Base-by-base conservation (phyloP, 1,140 invertebrate species). In the Panagrolaimus sp. region DNA sequence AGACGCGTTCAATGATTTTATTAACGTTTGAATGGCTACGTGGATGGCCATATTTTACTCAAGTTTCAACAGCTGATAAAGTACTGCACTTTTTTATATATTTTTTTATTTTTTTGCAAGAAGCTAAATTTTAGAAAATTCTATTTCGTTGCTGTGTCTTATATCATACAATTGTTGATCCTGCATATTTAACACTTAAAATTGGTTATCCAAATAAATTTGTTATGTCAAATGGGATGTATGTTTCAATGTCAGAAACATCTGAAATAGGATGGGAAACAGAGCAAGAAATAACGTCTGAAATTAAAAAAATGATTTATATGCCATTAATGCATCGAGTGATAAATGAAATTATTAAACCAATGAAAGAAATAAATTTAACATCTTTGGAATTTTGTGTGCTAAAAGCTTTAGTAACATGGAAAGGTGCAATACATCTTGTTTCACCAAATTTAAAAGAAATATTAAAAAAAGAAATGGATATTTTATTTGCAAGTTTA, bases 331-430 rank as follows among this genome's bases (percentile, higher is more conserved):
- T 75, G 68, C 65, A 70, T 9, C 27, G 72, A 43, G 48, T 69
- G 42, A 46, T 75, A 20, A 68, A 71, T 4, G 72, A 75, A 43
- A 72, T 75, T 25, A 63, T 72, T 13, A 43, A 62, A 5, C 74
- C 73, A 1, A 74, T 75, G 72, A 45, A 61, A 4, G 64, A 53
- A 8, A 53, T 75, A 1, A 46, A 65, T 20, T 43, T 75, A 20
- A 71, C 46, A 57, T 68, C 48, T 44, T 20, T 64, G 20, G 73
- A 75, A 51, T 75, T 53, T 43, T 46, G 68, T 8, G 20, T 66
- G 0, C 63, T 75, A 5, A 75, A 75, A 48, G 72, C 73, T 2
- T 48, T 75, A 14, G 51, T 75, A 3, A 74, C 63, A 5, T 75
- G 73, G 45, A 73, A 72, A 42, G 63, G 69, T 5, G 61, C 66